Base-by-base conservation (phyloP, 92 coral and sea anemone species). In the Palythoa grandis region DNA sequence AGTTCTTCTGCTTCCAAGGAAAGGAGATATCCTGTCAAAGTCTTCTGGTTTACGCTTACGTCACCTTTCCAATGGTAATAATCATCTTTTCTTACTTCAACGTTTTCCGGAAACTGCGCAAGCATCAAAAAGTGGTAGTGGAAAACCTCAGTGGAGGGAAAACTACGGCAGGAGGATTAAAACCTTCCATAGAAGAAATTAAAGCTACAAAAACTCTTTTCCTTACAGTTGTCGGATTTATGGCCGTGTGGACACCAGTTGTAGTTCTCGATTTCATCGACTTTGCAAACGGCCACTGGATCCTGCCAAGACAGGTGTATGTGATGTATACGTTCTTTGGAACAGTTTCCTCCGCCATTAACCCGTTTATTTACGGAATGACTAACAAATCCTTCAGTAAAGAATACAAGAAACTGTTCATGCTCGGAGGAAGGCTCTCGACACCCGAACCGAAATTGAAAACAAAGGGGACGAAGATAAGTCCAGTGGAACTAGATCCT, bases 291-390 rank as follows among this genome's bases (percentile, higher is more conserved):
- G 88, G 92, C 10, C 24, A 65, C 37, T 68, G 90, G 87, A 54
- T 85, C 53, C 83, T 86, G 29, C 89, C 90, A 29, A 91, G 94
- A 82, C 87, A 89, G 48, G 92, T 88, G 4, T 88, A 91, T 88
- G 86, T 88, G 60, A 66, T 91, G 92, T 88, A 85, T 25, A 66
- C 89, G 3, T 91, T 85, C 40, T 52, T 85, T 54, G 93, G 90
- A 14, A 54, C 52, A 74, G 24, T 58, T 67, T 88, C 91, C 76
- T 68, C 90, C 7, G 37, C 84, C 0, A 75, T 88, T 37, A 91
- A 91, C 73, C 94, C 86, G 35, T 79, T 89, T 48, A 80, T 89
- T 17, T 91, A 82, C 71, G 89, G 88, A 0, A 84, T 57, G 43
- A 76, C 85, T 69, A 83, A 91, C 82, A 79, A 61, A 20, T 77